Conservation (phyloP, 2,888 invertebrate species). For the Sepiola atlantica region DNA sequence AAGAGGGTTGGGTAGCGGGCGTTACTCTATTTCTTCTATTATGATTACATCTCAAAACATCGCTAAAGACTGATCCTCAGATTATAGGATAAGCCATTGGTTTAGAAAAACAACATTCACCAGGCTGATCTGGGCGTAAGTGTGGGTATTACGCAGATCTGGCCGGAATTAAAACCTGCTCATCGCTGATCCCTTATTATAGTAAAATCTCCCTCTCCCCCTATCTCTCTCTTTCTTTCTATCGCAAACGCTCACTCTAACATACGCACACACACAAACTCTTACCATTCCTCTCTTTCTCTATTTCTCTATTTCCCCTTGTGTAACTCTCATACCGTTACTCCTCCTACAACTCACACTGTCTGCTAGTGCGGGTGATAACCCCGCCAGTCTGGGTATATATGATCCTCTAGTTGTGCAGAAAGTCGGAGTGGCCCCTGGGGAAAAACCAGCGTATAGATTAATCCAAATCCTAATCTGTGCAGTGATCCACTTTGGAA, state of each 20-base stretch:
- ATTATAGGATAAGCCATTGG: not conserved
- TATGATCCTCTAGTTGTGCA: not conserved
- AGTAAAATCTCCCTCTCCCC: not conserved
- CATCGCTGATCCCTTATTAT: not conserved
- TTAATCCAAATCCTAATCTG: not conserved
- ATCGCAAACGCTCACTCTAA: too few species aligned
- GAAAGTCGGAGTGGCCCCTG: not conserved
- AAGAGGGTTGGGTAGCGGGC: not conserved
- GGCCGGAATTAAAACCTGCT: not conserved
- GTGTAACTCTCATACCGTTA: not conserved
- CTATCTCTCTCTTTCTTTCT: too few species aligned
- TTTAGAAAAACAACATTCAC: conserved; percentile 12
- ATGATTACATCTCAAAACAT: not conserved
- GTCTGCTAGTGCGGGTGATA: not conserved
- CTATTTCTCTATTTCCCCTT: not conserved
- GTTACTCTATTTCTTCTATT: not conserved
- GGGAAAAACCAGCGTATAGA: not conserved
- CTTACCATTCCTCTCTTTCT: not conserved
- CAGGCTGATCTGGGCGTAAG: not conserved
- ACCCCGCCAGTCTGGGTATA: not conserved
- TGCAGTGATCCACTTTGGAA: not conserved
- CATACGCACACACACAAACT: too few species aligned
- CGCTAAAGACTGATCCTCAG: not conserved
- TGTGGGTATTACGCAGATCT: not conserved
- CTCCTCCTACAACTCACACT: not conserved